phyloP scores from a whole-genome alignment of 2,888 invertebrate species.

The Synergus japonicus region DNA sequence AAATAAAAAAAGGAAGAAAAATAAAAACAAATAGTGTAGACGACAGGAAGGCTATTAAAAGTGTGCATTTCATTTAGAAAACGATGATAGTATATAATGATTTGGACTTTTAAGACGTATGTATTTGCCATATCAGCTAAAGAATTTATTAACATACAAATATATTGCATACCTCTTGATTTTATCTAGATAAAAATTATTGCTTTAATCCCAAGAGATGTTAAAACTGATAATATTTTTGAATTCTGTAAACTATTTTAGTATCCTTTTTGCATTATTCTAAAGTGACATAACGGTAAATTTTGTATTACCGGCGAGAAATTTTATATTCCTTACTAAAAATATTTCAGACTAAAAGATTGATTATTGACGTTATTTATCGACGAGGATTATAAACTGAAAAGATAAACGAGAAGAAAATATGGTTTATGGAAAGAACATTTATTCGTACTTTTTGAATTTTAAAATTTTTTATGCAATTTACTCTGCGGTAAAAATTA shows the following conservation, averaged over 20 bases:
- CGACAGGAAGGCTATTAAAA: constrained; percentile 8
- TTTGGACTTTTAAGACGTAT: constrained; percentile 10
- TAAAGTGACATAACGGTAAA: neutral
- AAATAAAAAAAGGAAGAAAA: neutral
- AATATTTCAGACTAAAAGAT: too few species aligned
- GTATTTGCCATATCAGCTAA: neutral
- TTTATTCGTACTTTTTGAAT: neutral
- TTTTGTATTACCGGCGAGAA: neutral
- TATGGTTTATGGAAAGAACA: neutral
- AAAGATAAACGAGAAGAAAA: neutral
- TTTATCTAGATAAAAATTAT: constrained; percentile 6
- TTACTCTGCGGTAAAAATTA: neutral
- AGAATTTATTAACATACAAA: constrained; percentile 12
- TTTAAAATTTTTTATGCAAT: neutral
- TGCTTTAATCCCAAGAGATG: neutral
- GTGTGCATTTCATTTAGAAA: constrained; percentile 17
- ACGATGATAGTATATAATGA: neutral
- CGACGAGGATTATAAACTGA: too few species aligned
- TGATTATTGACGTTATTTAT: too few species aligned
- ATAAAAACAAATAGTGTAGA: constrained; percentile 23
- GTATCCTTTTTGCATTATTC: neutral
- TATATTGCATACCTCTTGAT: neutral
- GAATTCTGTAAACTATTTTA: neutral
- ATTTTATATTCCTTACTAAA: neutral
- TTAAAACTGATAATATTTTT: constrained; percentile 1